A percentile compares a stretch with the other conserved stretches of the same genome.
phyloP scores from a whole-genome alignment of 2,113 vertebrate genomes.

The Epinephelus lanceolatus region DNA sequence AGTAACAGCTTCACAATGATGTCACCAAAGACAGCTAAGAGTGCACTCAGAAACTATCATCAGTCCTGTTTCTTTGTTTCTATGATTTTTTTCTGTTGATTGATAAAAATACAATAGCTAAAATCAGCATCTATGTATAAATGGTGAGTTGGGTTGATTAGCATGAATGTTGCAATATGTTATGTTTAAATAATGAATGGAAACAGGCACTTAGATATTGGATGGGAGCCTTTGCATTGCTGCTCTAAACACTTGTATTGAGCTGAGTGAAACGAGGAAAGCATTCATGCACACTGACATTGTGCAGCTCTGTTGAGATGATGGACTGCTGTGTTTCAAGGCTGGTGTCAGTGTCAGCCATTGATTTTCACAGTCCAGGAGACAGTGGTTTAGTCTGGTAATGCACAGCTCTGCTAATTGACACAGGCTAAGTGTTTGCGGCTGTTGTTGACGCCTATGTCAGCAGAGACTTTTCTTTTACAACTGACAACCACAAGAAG shows the following conservation, averaged over 20 bases:
- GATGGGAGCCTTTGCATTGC: neutral
- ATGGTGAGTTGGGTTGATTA: neutral
- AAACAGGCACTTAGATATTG: neutral
- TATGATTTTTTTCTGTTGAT: neutral
- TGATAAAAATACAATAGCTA: neutral
- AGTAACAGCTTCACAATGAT: too few species aligned
- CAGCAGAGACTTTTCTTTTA: constrained; percentile 65
- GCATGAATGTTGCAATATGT: neutral
- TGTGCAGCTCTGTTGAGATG: neutral
- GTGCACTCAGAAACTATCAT: too few species aligned
- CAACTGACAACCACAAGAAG: constrained; percentile 40
- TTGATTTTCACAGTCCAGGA: constrained; percentile 55
- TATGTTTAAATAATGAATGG: neutral
- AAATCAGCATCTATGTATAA: neutral
- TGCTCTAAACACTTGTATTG: neutral
- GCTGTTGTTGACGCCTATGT: constrained; percentile 56
- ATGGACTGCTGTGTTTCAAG: constrained; percentile 7
- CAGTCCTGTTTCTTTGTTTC: neutral
- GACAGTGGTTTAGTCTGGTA: constrained; percentile 59
- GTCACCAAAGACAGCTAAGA: too few species aligned
- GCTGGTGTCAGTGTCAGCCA: constrained; percentile 36
- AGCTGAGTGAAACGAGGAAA: neutral
- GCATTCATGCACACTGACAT: neutral
- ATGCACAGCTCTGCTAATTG: constrained; percentile 59
- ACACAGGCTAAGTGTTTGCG: constrained; percentile 51